phyloP scores from a whole-genome alignment of 2,113 vertebrate genomes.

The Puntigrus tetrazona region DNA sequence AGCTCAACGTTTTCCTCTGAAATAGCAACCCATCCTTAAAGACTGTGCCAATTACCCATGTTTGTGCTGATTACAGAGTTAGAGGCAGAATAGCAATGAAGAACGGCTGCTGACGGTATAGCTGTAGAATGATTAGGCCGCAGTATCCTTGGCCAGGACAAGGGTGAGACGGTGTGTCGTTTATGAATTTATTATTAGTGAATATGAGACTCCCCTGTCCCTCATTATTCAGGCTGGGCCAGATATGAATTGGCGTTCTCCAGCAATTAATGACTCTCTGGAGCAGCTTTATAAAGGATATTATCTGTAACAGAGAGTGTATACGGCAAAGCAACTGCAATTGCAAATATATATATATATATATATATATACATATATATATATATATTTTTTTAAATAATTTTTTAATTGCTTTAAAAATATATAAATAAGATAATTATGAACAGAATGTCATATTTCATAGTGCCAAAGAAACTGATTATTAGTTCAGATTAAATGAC shows the following conservation, averaged over 20 bases:
- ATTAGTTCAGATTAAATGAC: not conserved
- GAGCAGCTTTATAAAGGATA: slow-evolving; percentile 67
- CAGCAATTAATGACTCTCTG: slow-evolving; percentile 72
- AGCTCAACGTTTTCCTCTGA: slow-evolving; percentile 31
- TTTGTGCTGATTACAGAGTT: slow-evolving; percentile 50
- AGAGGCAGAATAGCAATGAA: slow-evolving; percentile 51
- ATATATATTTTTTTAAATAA: too few species aligned
- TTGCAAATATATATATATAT: not conserved
- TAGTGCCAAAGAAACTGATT: not conserved
- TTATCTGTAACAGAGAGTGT: slow-evolving; percentile 60
- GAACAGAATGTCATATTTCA: not conserved
- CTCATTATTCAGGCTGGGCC: slow-evolving; percentile 69
- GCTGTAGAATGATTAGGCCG: slow-evolving; percentile 55
- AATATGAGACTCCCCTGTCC: slow-evolving; percentile 57
- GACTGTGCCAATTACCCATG: slow-evolving; percentile 53
- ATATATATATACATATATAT: too few species aligned
- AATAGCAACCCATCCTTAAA: slow-evolving; percentile 49
- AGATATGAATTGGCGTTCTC: slow-evolving; percentile 69
- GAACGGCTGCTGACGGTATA: slow-evolving; percentile 46
- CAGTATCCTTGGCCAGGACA: slow-evolving; percentile 51
- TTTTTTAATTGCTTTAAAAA: too few species aligned
- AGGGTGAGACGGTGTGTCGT: slow-evolving; percentile 49
- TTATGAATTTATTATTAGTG: slow-evolving; percentile 69
- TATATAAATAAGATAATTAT: not conserved
- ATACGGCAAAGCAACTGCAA: slow-evolving; percentile 8